Conservation (phyloP, 2,888 invertebrate species). For the Drosophila helvetica region DNA sequence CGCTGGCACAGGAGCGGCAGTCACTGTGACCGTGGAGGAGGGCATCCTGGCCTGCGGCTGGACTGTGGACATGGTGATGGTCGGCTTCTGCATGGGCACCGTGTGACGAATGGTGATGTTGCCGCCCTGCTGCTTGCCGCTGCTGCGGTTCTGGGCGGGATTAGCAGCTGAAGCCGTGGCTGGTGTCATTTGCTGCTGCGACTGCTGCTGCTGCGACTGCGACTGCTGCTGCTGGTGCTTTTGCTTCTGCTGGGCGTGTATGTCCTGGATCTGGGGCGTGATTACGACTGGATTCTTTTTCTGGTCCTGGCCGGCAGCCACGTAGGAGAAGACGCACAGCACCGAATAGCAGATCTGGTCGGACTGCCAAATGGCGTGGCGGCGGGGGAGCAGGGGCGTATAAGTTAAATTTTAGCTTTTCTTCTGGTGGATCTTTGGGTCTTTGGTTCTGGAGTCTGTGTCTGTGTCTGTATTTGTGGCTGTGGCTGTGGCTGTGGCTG, state of each 20-base stretch:
- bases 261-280: conserved; percentile 83
- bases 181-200: conserved; percentile 30
- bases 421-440: neutral
- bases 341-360: conserved; percentile 99
- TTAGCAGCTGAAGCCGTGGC: conserved; percentile 57
- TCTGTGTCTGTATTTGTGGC: neutral
- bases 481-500: conserved; percentile 5
- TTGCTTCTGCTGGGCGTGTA: conserved; percentile 82
- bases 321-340: conserved; percentile 99
- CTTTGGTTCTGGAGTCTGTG: neutral
- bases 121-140: conserved; percentile 28
- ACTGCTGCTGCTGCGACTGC: conserved; percentile 32
- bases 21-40: conserved; percentile 21
- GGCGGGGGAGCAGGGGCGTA: conserved; percentile 41
- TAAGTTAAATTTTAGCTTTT: conserved; percentile 40
- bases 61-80: conserved; percentile 82
- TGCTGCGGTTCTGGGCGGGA: conserved; percentile 36
- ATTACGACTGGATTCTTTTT: conserved; percentile 85
- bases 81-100: conserved; percentile 82
- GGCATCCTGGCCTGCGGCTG: conserved; percentile 80
- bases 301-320: conserved; percentile 95
- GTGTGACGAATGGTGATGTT: conserved; percentile 81
- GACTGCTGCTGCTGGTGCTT: conserved; percentile 72
- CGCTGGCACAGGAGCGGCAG: conserved; percentile 22
- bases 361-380: conserved; percentile 87